phyloP scores from a whole-genome alignment of 2,888 invertebrate genomes.

The Bedellia somnulentella region DNA sequence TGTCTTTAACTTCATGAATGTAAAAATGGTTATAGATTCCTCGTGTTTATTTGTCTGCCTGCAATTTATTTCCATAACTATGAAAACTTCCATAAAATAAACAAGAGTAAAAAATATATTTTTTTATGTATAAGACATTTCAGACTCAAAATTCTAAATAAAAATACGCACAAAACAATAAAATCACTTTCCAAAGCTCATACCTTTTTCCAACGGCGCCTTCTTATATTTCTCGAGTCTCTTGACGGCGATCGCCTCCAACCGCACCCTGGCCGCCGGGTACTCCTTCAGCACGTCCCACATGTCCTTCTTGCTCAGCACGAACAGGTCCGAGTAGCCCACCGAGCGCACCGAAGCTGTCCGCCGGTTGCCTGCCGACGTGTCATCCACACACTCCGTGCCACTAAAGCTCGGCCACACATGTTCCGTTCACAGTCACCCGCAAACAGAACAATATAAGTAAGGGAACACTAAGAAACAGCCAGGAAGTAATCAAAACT shows the following conservation, averaged over 20 bases:
- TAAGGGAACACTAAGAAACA: slow-evolving; percentile 1
- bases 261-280: slow-evolving; percentile 88
- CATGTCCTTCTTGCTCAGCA: slow-evolving; percentile 98
- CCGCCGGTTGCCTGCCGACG: slow-evolving; percentile 87
- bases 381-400: slow-evolving; percentile 62
- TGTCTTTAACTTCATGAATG: no score
- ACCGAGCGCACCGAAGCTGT: slow-evolving; percentile 98
- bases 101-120: neutral
- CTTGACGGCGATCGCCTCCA: slow-evolving; percentile 97
- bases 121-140: neutral
- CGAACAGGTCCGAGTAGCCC: slow-evolving; percentile 98
- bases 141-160: neutral
- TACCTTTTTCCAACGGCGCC: slow-evolving; percentile 90
- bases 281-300: slow-evolving; percentile 98
- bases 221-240: slow-evolving; percentile 96
- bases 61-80: no score
- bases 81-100: no score
- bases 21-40: no score
- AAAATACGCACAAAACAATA: slow-evolving; percentile 4
- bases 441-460: neutral
- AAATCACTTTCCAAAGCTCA: no score
- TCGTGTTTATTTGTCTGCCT: no score
- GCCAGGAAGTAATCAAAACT: slow-evolving; percentile 3
- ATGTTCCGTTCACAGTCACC: no score
- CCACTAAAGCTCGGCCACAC: slow-evolving; percentile 40